These are phyloP conservation scores for Ectemnius cavifrons DNA, from an alignment of 2,888 invertebrate genomes.

Conservation along the genomic window DNA sequence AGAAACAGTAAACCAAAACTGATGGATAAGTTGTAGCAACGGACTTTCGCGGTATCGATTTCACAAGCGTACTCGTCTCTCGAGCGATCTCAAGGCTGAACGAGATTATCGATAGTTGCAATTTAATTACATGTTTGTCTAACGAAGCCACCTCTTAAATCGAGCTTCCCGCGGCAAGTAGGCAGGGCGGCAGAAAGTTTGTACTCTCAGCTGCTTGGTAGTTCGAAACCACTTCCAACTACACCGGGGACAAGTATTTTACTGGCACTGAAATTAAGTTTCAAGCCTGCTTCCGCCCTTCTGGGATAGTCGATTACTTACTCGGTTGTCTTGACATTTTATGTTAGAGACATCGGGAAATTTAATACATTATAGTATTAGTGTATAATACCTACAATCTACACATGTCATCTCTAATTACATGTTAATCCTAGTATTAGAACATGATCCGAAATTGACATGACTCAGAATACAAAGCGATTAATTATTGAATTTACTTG, in stretches of 20 bases:
- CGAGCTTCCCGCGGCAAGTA: slow-evolving; percentile 36
- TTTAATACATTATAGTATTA: too few species aligned
- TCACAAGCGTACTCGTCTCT: not conserved
- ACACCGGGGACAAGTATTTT: slow-evolving; percentile 8
- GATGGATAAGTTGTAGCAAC: too few species aligned
- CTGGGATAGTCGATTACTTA: too few species aligned
- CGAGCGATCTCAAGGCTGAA: not conserved
- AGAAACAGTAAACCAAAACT: too few species aligned
- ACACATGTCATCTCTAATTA: too few species aligned
- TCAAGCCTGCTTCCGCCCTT: not conserved
- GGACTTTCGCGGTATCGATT: slow-evolving; percentile 30
- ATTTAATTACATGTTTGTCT: slow-evolving; percentile 51
- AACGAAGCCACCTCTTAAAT: slow-evolving; percentile 43
- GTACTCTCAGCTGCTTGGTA: slow-evolving; percentile 27
- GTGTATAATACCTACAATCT: too few species aligned
- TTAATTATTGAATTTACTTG: too few species aligned
- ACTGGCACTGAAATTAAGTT: slow-evolving; percentile 31
- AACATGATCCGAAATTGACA: too few species aligned
- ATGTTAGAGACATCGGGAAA: too few species aligned
- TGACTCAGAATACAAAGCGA: too few species aligned
- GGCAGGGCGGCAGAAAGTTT: slow-evolving; percentile 17
- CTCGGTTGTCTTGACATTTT: too few species aligned
- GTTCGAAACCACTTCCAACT: slow-evolving; percentile 32
- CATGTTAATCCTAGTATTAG: too few species aligned
- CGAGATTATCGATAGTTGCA: slow-evolving; percentile 26